These are phyloP conservation scores for Neoniphon sammara DNA, from an alignment of 2,797 vertebrate genomes.

Conservation along the genomic window DNA sequence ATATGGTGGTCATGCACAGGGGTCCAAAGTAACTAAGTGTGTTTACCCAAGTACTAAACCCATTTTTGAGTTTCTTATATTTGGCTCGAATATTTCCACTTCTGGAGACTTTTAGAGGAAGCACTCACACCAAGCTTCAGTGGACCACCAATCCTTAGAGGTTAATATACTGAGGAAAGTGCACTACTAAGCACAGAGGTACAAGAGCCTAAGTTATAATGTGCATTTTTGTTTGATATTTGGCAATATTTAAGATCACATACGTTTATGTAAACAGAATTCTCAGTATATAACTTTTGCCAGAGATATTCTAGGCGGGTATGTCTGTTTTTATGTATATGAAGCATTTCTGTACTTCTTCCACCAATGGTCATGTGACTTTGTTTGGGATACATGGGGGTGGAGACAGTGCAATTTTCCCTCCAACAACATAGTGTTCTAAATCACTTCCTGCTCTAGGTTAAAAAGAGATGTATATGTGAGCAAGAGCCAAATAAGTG, in stretches of 20 bases:
- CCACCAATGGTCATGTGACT: slow-evolving; percentile 54
- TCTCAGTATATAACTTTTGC: slow-evolving; percentile 23
- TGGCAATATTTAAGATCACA: background rate
- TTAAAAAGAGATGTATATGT: slow-evolving; percentile 43
- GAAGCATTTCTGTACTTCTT: slow-evolving; percentile 1
- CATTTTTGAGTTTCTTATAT: background rate
- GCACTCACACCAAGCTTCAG: background rate
- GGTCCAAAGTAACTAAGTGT: background rate
- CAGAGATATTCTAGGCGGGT: slow-evolving; percentile 23
- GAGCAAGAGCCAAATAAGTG: slow-evolving; percentile 13
- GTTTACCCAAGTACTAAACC: too few relatives aligned
- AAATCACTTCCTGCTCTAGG: slow-evolving; percentile 38
- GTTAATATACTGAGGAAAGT: background rate
- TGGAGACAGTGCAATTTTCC: slow-evolving; percentile 42
- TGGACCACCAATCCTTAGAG: background rate
- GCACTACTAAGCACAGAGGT: background rate
- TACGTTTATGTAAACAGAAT: background rate
- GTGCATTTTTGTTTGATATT: background rate
- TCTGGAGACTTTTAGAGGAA: background rate
- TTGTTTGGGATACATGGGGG: slow-evolving; percentile 70
- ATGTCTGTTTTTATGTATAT: slow-evolving; percentile 40
- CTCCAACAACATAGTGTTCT: slow-evolving; percentile 14
- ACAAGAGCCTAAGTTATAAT: slow-evolving; percentile 7
- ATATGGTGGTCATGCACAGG: slow-evolving; percentile 34
- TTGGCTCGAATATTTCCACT: background rate